A percentile compares a stretch with the other conserved stretches of the same genome.
phyloP scores from a whole-genome alignment of 1,140 invertebrate genomes.

The Mamestra configurata region DNA sequence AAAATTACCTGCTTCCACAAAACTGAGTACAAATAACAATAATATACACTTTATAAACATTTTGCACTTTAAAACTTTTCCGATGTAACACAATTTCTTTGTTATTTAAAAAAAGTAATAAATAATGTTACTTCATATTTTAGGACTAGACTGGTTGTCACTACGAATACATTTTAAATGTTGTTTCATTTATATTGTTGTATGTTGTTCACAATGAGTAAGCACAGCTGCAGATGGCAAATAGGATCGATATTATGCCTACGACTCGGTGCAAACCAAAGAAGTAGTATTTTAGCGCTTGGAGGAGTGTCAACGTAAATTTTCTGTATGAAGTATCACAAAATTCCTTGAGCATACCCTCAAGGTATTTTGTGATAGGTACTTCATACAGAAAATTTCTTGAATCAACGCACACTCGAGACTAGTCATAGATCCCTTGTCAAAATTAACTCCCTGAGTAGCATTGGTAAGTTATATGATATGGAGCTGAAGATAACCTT shows the following conservation, averaged over 20 bases:
- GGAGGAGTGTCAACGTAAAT: too few species aligned
- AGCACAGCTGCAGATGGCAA: background rate
- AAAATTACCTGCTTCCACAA: slow-evolving; percentile 59
- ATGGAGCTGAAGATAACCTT: too few species aligned
- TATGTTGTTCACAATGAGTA: slow-evolving; percentile 2
- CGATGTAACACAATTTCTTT: slow-evolving; percentile 42
- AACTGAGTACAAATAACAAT: slow-evolving; percentile 67
- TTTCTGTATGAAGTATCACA: too few species aligned
- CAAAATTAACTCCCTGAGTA: too few species aligned
- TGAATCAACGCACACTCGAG: too few species aligned
- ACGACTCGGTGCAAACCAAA: background rate
- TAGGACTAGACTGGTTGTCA: slow-evolving; percentile 53
- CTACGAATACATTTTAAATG: slow-evolving; percentile 51
- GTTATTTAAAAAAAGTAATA: slow-evolving; percentile 26
- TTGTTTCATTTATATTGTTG: slow-evolving; percentile 16
- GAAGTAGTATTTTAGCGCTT: too few species aligned
- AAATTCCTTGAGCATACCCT: too few species aligned
- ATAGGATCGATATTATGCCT: background rate
- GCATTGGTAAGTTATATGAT: too few species aligned
- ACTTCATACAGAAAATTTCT: too few species aligned
- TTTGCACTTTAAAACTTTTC: slow-evolving; percentile 58
- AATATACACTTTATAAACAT: slow-evolving; percentile 71
- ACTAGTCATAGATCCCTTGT: too few species aligned
- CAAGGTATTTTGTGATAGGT: too few species aligned
- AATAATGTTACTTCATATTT: slow-evolving; percentile 40